Conservation (phyloP, 2,113 vertebrate species). For the Camelus dromedarius region DNA sequence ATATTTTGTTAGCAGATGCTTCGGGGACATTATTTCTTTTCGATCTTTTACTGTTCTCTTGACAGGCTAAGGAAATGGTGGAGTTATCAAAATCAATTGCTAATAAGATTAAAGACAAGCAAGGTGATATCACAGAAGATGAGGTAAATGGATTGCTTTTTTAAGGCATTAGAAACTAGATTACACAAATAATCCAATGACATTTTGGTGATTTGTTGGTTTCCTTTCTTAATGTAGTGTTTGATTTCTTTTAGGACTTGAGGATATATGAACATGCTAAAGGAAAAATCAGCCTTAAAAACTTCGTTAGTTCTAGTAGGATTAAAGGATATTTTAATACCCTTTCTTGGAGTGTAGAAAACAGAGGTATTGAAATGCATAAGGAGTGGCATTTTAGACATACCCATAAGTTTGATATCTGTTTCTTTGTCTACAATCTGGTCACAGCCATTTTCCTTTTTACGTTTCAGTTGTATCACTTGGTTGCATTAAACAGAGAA, state of each 20-base stretch:
- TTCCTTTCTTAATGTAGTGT: slow-evolving; percentile 22
- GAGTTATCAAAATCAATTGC: slow-evolving; percentile 98
- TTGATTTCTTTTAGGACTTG: slow-evolving; percentile 52
- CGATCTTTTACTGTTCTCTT: slow-evolving; percentile 69
- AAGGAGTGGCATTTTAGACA: background rate
- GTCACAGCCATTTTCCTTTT: background rate
- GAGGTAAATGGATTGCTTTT: slow-evolving; percentile 89
- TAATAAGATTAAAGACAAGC: slow-evolving; percentile 99
- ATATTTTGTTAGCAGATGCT: slow-evolving; percentile 12
- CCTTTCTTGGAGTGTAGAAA: slow-evolving; percentile 24
- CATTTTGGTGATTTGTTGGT: background rate
- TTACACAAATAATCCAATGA: background rate
- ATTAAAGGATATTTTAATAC: background rate
- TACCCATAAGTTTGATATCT: background rate
- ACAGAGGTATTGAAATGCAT: background rate
- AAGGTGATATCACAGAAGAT: slow-evolving; percentile 98
- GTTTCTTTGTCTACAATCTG: slow-evolving; percentile 10
- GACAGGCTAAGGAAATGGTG: slow-evolving; percentile 99
- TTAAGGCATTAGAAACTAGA: background rate
- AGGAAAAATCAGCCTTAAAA: background rate
- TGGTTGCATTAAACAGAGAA: slow-evolving; percentile 51
- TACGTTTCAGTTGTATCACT: background rate
- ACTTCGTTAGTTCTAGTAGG: background rate
- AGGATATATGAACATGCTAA: slow-evolving; percentile 4
- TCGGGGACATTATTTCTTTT: background rate